Conservation (phyloP, 2,797 vertebrate genomes). For the Echiichthys vipera region DNA sequence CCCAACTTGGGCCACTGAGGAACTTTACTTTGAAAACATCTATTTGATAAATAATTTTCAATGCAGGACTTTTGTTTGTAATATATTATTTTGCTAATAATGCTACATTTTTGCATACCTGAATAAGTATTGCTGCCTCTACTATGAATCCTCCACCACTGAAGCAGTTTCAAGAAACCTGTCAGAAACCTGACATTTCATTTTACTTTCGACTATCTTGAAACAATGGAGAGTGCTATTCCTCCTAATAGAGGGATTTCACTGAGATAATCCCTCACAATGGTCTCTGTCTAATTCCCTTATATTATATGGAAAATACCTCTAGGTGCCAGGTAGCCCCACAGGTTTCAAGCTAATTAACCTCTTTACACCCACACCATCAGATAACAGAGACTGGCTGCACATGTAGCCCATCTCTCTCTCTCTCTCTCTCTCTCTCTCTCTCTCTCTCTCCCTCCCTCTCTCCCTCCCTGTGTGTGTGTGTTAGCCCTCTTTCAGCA, state of each 20-base stretch:
- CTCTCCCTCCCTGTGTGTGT: not conserved
- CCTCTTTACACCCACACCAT: constrained; percentile 66
- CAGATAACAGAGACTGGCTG: constrained; percentile 69
- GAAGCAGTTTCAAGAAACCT: constrained; percentile 29
- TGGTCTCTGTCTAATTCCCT: constrained; percentile 67
- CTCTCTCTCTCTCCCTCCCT: not conserved
- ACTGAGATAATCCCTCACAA: constrained; percentile 65
- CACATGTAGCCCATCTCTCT: constrained; percentile 13
- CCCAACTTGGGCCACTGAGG: not conserved
- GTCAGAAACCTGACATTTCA: constrained; percentile 26
- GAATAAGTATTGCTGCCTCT: not conserved
- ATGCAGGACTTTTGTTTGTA: not conserved
- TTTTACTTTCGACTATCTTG: constrained; percentile 39
- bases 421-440: not conserved
- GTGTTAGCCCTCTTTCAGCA: constrained; percentile 23
- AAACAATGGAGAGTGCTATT: constrained; percentile 19
- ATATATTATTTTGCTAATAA: not conserved
- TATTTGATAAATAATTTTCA: not conserved
- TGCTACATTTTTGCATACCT: not conserved
- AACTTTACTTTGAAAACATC: not conserved
- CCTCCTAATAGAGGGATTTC: constrained; percentile 45
- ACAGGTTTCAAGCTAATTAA: constrained; percentile 77
- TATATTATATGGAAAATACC: constrained; percentile 81
- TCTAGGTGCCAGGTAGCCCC: constrained; percentile 75
- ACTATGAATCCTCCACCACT: not conserved